These are phyloP conservation scores for Eilema sororculum DNA, from an alignment of 2,888 invertebrate species.

Conservation along the genomic window DNA sequence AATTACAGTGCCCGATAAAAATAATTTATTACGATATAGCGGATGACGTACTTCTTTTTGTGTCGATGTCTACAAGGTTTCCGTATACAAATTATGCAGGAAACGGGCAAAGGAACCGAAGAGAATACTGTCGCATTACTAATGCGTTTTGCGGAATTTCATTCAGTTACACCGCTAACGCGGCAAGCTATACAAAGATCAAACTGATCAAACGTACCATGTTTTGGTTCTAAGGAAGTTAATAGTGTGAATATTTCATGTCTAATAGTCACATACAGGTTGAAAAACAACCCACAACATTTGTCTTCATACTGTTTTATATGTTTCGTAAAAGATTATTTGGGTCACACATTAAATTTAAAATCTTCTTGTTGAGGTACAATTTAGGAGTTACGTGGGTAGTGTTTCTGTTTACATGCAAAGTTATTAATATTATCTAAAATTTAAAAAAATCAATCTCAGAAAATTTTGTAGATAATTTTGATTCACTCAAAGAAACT, in stretches of 20 bases:
- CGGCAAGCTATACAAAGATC: conserved; percentile 20
- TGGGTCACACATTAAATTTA: background rate
- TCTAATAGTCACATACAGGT: background rate
- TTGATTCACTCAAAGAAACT: conserved; percentile 11
- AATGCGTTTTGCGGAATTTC: conserved; percentile 36
- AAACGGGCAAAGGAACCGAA: conserved; percentile 56
- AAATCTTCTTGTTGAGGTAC: background rate
- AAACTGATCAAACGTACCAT: conserved; percentile 20
- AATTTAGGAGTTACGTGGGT: background rate
- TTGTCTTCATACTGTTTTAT: background rate
- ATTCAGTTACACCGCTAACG: conserved; percentile 33
- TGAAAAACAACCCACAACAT: background rate
- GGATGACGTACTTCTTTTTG: conserved; percentile 43
- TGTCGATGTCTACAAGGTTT: conserved; percentile 56
- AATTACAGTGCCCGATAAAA: conserved; percentile 17
- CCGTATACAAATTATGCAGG: conserved; percentile 63
- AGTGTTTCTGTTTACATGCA: background rate
- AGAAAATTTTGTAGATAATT: background rate
- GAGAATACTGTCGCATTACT: conserved; percentile 53
- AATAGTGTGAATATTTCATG: background rate
- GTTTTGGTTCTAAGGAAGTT: background rate
- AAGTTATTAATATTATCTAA: background rate
- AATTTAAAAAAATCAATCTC: background rate
- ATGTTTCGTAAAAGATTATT: background rate
- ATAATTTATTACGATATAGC: conserved; percentile 30